Evolutionary conservation across 2,797 vertebrate species (phyloP), one percentile per base, ranked within the genome.

Genomic region (Argya squamiceps): DNA sequence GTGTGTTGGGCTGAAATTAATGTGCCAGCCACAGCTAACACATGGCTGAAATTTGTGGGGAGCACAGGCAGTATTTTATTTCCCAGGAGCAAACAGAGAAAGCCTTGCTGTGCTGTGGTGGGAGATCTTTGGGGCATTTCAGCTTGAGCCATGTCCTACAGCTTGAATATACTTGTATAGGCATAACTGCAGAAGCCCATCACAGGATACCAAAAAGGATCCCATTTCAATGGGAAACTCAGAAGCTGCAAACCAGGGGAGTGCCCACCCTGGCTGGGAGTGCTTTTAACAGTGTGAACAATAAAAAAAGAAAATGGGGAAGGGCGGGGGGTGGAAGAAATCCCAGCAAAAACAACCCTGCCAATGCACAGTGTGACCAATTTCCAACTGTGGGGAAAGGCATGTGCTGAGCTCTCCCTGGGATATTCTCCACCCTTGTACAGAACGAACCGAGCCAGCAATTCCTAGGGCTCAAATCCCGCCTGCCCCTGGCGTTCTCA

Each of bases 341-440:
- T 15, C 52, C 24, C 46, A 27, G 29, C 32, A 26, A 56, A 60
- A 64, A 23, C n/a, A 74, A 24, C n/a, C 41, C 65, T 78, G 91
- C 89, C 78, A 87, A 50, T 21, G 62, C 88, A 85, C 49, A n/a
- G 62, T 65, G 83, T 27, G 75, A 92, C 92, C 78, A 11, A 62
- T 56, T 93, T 92, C 88, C 79, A 96, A 92, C 69, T 50, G 92
- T 17, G 15, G 85, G 83, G 92, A 93, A 95, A 96, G 90, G 93
- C 94, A 97, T 94, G 92, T 59, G 83, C 93, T n/a, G 87, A 97
- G 68, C 3, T 0, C 41, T 96, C 93, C 89, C 92, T 53, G 82
- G 92, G 87, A 95, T 93, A 63, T 94, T 96, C 93, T 93, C 96
- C 92, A 93, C 96, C 93, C 95, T 94, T 73, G 79, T 9, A 63